Percentiles rank a stretch among this genome's conserved stretches.
These are phyloP conservation scores for Drosophila pseudotalamancana DNA, from an alignment of 2,888 invertebrate genomes.

Conservation along the genomic window DNA sequence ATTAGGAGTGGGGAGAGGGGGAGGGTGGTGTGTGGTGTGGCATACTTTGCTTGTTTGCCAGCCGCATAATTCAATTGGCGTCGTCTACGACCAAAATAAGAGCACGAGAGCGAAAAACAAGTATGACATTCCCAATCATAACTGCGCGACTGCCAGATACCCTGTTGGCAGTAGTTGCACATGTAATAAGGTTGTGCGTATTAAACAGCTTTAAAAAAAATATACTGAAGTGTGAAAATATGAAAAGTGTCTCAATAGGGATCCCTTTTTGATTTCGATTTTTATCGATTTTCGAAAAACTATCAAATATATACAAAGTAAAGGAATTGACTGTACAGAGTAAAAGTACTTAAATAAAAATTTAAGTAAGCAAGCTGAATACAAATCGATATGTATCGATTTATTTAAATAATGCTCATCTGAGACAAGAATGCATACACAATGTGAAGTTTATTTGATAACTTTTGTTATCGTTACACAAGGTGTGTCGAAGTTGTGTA, in stretches of 20 bases:
- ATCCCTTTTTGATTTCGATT: too few species aligned
- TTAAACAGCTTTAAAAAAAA: not conserved
- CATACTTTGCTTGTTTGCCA: conserved; percentile 42
- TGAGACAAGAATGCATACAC: too few species aligned
- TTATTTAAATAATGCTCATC: not conserved
- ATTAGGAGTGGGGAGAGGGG: not conserved
- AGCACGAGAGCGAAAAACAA: conserved; percentile 5
- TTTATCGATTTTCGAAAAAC: not conserved
- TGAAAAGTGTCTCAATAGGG: too few species aligned
- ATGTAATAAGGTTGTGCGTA: too few species aligned
- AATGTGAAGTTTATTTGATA: too few species aligned
- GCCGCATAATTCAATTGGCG: conserved; percentile 64
- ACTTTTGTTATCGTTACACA: too few species aligned
- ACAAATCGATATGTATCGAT: conserved; percentile 5
- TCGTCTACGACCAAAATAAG: conserved; percentile 40
- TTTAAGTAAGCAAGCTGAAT: not conserved
- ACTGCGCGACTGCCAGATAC: not conserved
- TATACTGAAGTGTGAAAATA: too few species aligned
- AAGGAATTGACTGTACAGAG: too few species aligned
- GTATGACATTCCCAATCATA: not conserved
- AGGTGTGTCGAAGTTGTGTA: too few species aligned
- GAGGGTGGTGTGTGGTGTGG: not conserved
- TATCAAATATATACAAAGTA: too few species aligned
- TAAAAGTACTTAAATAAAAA: not conserved
- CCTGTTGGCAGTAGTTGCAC: not conserved